Base-by-base conservation (phyloP, 2,797 vertebrate genomes). In the Hapalemur alaotrensis region DNA sequence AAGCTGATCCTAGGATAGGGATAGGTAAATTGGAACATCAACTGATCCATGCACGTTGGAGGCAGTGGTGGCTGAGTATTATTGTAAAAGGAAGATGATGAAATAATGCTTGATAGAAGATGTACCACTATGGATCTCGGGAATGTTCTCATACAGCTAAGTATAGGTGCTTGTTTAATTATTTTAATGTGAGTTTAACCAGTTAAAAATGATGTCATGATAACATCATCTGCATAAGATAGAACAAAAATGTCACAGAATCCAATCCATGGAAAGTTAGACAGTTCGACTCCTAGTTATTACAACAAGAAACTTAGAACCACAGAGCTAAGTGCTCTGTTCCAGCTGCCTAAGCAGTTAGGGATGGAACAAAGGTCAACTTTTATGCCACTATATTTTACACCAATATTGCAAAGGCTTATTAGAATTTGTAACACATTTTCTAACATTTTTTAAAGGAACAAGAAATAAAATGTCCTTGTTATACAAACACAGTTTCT, bases 401-500 rank as follows among this genome's bases (percentile, higher is more conserved):
- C 8, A 43, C 61, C 32, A 41, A 46, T 73, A n/a, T 32, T 20
- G 41, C 41, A 85, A 79, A 61, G 14, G 4, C 35, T 61, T 43
- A 67, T 89, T 52, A 43, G 6, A 3, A 48, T 61, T 35, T 72
- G 1, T 89, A 59, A 59, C 22, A 48, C 8, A 46, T 81, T 84
- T 83, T 18, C 69, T 20, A 80, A 61, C 5, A 54, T 17, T 85
- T 72, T 84, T 84, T 72, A 91, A 93, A 91, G 52, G 20, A 92
- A 72, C 20, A n/a, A 46, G 18, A 81, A 65, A 6, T 75, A 48
- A 90, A 75, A 67, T 95, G 41, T 14, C 23, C 54, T 93, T 46
- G 46, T 76, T 92, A 46, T 69, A 65, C 63, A 96, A 81, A 95
- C 80, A 63, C 2, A 17, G 38, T n/a, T 91, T 80, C 59, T 80